Percentiles rank a stretch among this genome's conserved stretches.
Conservation (phyloP, 2,888 invertebrate genomes). For the Leptopilina syphax region DNA sequence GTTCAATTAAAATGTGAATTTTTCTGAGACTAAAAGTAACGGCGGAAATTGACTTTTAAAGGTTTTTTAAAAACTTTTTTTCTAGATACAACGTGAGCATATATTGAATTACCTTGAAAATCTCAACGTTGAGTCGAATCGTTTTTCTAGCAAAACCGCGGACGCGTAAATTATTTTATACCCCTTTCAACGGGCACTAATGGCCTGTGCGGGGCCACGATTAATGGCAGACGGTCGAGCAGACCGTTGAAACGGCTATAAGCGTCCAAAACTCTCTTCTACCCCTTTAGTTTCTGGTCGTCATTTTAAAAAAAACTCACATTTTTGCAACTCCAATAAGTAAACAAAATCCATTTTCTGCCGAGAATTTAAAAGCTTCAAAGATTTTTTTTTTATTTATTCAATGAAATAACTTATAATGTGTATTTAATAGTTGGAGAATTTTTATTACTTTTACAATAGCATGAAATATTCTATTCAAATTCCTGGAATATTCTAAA, state of each 20-base stretch:
- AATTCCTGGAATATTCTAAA: too few relatives aligned
- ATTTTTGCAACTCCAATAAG: conserved; percentile 5
- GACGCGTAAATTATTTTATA: conserved; percentile 68
- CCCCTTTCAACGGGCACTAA: conserved; percentile 63
- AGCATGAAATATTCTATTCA: too few relatives aligned
- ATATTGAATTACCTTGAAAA: conserved; percentile 28
- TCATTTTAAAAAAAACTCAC: neutral
- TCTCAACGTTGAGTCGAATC: conserved; percentile 43
- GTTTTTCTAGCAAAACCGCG: conserved; percentile 47
- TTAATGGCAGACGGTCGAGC: conserved; percentile 63
- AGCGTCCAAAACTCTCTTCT: conserved; percentile 13
- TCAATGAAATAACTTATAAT: too few relatives aligned
- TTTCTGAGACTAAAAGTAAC: neutral
- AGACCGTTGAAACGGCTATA: conserved; percentile 50
- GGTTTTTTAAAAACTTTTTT: neutral
- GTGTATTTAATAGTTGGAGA: too few relatives aligned
- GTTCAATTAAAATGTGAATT: neutral
- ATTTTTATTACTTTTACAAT: too few relatives aligned
- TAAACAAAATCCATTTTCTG: conserved; percentile 1
- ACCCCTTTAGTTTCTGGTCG: neutral
- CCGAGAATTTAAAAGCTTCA: neutral
- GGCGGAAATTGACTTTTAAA: neutral
- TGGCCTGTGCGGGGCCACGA: conserved; percentile 62
- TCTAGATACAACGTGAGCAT: conserved; percentile 1
- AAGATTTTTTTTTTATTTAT: too few relatives aligned